These are phyloP conservation scores for Ctenomys sociabilis DNA, from an alignment of 2,113 vertebrate genomes.

Conservation along the genomic window DNA sequence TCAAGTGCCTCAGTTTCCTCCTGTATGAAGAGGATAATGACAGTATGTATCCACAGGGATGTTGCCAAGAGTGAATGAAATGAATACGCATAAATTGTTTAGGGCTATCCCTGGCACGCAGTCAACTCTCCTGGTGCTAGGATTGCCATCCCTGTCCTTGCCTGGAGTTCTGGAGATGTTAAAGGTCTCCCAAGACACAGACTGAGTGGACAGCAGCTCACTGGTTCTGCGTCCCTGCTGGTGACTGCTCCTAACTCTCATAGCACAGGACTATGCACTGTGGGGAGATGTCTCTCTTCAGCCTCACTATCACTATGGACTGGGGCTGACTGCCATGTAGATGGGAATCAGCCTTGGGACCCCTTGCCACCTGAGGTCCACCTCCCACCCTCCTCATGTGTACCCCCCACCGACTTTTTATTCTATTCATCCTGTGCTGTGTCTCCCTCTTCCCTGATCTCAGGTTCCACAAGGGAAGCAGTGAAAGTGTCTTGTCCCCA, in stretches of 20 bases:
- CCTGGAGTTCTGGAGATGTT: not conserved
- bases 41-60: not conserved
- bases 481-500: not conserved
- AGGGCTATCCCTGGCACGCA: not conserved
- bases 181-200: not conserved
- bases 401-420: not conserved
- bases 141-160: not conserved
- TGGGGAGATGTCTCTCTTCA: not conserved
- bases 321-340: not conserved
- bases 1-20: conserved; percentile 24
- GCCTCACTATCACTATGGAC: not conserved
- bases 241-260: not conserved
- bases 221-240: not conserved
- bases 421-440: not conserved
- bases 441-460: too few relatives aligned
- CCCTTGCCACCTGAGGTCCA: not conserved
- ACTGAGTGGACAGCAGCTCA: not conserved
- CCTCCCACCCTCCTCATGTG: not conserved
- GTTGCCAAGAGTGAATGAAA: not conserved
- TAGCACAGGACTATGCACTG: not conserved
- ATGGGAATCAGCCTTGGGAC: not conserved
- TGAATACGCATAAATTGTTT: not conserved
- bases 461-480: not conserved
- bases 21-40: not conserved
- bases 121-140: not conserved